Conservation (phyloP, 2,797 vertebrate genomes). For the Perdix hodgsoniae region DNA sequence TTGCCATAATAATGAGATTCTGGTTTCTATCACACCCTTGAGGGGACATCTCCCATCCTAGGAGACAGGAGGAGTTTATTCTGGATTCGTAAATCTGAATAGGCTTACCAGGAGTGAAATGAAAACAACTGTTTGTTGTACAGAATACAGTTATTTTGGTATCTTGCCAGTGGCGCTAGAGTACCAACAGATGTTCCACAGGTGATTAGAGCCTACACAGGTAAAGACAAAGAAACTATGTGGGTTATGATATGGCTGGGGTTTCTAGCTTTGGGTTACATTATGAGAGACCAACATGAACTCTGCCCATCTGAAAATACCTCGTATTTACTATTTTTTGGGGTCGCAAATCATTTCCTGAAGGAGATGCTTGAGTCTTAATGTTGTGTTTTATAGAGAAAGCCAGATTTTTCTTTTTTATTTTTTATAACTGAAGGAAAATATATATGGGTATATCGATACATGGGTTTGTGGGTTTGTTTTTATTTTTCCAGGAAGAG, state of each 20-base stretch:
- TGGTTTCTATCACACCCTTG: slow-evolving; percentile 20
- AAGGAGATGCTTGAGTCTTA: background rate
- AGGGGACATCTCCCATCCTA: background rate
- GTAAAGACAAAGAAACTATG: slow-evolving; percentile 15
- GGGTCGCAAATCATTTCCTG: background rate
- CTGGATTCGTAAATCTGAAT: slow-evolving; percentile 3
- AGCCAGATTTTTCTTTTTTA: background rate
- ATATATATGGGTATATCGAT: background rate
- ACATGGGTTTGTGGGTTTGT: too few species aligned
- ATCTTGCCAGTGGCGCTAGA: background rate
- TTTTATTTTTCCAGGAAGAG: background rate
- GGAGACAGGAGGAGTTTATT: background rate
- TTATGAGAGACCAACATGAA: slow-evolving; percentile 1
- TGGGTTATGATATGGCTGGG: background rate
- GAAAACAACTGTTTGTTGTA: background rate
- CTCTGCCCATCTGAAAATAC: background rate
- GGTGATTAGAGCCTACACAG: slow-evolving; percentile 10
- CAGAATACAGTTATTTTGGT: background rate
- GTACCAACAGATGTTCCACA: slow-evolving; percentile 22
- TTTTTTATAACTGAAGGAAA: background rate
- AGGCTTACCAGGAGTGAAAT: background rate
- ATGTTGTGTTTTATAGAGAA: background rate
- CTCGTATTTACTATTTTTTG: slow-evolving; percentile 22
- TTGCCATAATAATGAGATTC: slow-evolving; percentile 17
- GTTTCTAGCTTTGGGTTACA: background rate